Evolutionary conservation across 2,888 invertebrate species (phyloP), one percentile per base, ranked within the genome.

Genomic region (Ephialtes manifestator): DNA sequence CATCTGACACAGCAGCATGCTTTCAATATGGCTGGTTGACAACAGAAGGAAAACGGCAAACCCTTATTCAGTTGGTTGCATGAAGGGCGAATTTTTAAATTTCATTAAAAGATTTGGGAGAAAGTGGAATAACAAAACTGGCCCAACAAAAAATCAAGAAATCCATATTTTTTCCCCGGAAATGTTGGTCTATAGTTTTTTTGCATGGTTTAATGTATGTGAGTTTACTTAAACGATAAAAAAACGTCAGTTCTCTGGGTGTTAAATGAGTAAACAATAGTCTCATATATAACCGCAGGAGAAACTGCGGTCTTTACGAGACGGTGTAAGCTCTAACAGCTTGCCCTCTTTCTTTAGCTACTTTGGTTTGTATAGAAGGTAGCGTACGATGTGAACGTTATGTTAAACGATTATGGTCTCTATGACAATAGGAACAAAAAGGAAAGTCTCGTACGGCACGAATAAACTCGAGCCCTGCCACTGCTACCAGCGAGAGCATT

Each of bases 381-480:
- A 60, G 43, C 43, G 65, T 46, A 67, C 43, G 43, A 55, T 55
- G 67, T 70, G 20, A 77, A 68, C 39, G 55, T 77, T 65, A 51
- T 46, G 77, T 43, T 76, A 35, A 18, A 31, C 48, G 72, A 68
- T 84, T 74, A 78, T 60, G 72, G 31, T 28, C 15, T 46, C 43
- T 74, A 70, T 60, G 55, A 74, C 68, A 74, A 74, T 84, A 81
- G 53, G 70, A 80, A 58, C 46, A 77, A 77, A 63, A 28, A 43
- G 11, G n/a, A 4, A 20, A 28, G 18, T 20, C 35, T 51, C 24
- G 35, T 53, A 67, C 18, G 65, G 48, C 63, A 39, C 46, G 60
- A 81, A 78, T 78, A 63, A 81, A 74, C 68, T 77, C 39, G 18
- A 28, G 31, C 39, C 18, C 39, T 65, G 51, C 51, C 28, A 18